Evolutionary conservation across 2,888 invertebrate species (phyloP).

Genomic region (Entomobrya proxima): DNA sequence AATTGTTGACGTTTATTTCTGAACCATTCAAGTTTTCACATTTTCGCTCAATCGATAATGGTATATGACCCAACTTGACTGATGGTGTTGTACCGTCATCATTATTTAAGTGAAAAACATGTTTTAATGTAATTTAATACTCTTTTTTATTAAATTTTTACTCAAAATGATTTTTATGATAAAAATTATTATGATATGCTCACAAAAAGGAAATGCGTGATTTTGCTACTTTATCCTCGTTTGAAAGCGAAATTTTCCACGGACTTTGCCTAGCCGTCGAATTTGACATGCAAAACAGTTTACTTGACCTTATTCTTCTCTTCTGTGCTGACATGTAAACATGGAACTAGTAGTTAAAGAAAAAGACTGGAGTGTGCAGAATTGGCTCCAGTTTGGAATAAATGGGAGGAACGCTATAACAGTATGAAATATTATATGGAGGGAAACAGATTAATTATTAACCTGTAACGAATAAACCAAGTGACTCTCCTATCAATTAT

Average conservation of each 20-base stretch:
- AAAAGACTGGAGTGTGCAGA: neutral
- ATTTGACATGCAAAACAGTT: conserved; percentile 9
- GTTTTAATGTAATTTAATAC: neutral
- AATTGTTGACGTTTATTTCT: neutral
- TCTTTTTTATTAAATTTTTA: conserved; percentile 2
- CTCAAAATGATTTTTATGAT: conserved; percentile 8
- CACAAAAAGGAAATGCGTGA: neutral
- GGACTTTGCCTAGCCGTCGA: conserved; percentile 15
- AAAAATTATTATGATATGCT: neutral
- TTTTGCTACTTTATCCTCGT: neutral
- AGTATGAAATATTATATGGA: neutral
- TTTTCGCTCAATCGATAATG: neutral
- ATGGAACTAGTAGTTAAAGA: neutral
- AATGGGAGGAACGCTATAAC: neutral
- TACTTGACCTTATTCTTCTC: neutral
- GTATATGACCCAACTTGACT: neutral
- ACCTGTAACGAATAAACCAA: conserved; percentile 15
- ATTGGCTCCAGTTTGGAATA: too few species aligned
- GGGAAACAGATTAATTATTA: conserved; percentile 15
- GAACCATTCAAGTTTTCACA: neutral
- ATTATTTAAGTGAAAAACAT: neutral
- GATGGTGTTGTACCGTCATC: neutral
- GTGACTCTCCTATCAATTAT: neutral
- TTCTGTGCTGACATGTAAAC: neutral
- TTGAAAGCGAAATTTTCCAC: conserved; percentile 2